Evolutionary conservation across 1,140 invertebrate genomes (phyloP).

Genomic region (Tetramorium simillimum): DNA sequence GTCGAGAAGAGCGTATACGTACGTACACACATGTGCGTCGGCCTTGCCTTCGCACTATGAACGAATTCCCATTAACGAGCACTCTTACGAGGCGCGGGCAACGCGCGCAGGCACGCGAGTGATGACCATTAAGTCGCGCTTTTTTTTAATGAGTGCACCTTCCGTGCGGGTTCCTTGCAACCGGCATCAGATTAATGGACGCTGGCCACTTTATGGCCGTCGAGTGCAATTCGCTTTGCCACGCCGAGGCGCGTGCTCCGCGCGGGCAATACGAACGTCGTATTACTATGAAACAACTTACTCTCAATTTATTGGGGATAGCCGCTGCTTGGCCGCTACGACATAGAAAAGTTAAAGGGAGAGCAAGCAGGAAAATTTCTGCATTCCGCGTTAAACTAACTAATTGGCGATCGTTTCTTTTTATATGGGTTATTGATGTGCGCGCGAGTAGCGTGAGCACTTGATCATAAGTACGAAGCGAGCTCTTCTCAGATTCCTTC

Average conservation of each 20-base stretch:
- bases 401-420: background rate
- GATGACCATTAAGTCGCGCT: conserved; percentile 17
- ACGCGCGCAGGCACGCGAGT: conserved; percentile 34
- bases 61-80: conserved; percentile 40
- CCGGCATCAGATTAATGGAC: conserved; percentile 44
- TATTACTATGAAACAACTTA: background rate
- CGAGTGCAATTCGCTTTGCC: conserved; percentile 26
- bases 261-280: background rate
- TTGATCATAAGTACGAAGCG: background rate
- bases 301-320: conserved; percentile 15
- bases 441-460: background rate
- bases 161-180: background rate
- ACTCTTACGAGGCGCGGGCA: background rate
- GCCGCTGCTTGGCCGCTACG: background rate
- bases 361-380: background rate
- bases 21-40: background rate
- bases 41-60: background rate
- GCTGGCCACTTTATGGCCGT: conserved; percentile 26
- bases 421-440: background rate
- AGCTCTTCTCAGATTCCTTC: background rate
- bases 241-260: background rate
- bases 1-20: background rate
- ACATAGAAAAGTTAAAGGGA: background rate
- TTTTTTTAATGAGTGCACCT: conserved; percentile 48
- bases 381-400: background rate